A percentile compares a stretch with the other conserved stretches of the same genome.
Evolutionary conservation across 2,797 vertebrate genomes (phyloP).

Genomic region (Pipistrellus nathusii): DNA sequence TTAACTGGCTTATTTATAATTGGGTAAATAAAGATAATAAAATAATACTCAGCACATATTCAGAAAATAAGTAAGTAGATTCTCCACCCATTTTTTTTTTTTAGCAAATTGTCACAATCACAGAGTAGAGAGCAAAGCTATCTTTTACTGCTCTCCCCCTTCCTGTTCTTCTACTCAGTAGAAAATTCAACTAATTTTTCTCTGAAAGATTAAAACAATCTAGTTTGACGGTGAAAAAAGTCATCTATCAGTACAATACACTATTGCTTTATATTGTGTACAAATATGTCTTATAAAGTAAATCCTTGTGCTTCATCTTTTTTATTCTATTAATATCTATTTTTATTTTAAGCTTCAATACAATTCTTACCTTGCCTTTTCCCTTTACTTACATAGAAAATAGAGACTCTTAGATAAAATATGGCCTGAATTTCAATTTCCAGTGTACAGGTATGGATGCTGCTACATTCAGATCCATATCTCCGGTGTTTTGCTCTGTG

Average conservation of each 20-base stretch:
- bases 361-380: conserved; percentile 1
- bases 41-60: background rate
- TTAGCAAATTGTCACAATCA: background rate
- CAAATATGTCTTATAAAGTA: conserved; percentile 44
- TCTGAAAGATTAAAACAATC: conserved; percentile 46
- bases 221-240: conserved; percentile 6
- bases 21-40: conserved; percentile 38
- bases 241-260: conserved; percentile 3
- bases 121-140: background rate
- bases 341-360: conserved; percentile 30
- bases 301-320: conserved; percentile 25
- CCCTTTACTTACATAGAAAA: conserved; percentile 37
- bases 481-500: conserved; percentile 45
- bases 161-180: background rate
- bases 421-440: conserved; percentile 50
- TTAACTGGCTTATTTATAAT: background rate
- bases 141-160: background rate
- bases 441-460: background rate
- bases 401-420: conserved; percentile 53
- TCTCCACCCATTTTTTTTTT: conserved; percentile 1
- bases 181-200: conserved; percentile 32
- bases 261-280: conserved; percentile 47
- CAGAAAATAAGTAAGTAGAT: background rate
- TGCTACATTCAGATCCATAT: conserved; percentile 54
- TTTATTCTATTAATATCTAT: background rate